Conservation (phyloP, 2,113 vertebrate species). For the Corvus hawaiiensis region DNA sequence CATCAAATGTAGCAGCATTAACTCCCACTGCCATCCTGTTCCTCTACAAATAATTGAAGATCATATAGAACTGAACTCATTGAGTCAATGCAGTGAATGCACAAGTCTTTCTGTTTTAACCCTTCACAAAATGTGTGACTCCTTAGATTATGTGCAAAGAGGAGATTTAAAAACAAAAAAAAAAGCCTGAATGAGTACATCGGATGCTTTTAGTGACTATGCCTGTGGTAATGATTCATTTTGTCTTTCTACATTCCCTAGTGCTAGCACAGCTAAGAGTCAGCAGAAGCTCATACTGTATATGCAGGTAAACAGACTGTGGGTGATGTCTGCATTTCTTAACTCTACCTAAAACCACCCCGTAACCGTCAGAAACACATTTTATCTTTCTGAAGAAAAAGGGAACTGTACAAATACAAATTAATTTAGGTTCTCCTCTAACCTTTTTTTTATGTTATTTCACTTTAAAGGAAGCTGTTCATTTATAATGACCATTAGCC, state of each 20-base stretch:
- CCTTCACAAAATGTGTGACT: not conserved
- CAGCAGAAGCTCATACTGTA: not conserved
- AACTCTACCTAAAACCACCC: conserved; percentile 11
- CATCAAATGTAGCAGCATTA: conserved; percentile 56
- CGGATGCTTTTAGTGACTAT: conserved; percentile 8
- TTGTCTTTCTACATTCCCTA: not conserved
- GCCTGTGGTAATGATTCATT: conserved; percentile 38
- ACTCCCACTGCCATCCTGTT: conserved; percentile 64
- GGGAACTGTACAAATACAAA: not conserved
- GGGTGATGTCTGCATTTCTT: not conserved
- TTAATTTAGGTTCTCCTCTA: not conserved
- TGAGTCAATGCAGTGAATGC: conserved; percentile 33
- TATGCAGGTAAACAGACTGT: not conserved
- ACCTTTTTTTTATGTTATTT: not conserved
- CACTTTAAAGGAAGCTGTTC: conserved; percentile 6
- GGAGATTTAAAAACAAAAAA: not conserved
- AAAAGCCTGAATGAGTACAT: not conserved
- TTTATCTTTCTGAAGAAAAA: conserved; percentile 11
- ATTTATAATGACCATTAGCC: conserved; percentile 18
- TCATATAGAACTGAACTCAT: conserved; percentile 27
- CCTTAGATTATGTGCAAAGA: not conserved
- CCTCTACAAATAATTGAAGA: conserved; percentile 47
- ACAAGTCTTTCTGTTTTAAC: not conserved
- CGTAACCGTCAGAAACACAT: not conserved
- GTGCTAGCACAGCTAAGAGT: not conserved